Percentiles rank a stretch among this genome's conserved stretches.
Evolutionary conservation across 1,140 invertebrate species (phyloP).

Genomic region (Heliconius nattereri): DNA sequence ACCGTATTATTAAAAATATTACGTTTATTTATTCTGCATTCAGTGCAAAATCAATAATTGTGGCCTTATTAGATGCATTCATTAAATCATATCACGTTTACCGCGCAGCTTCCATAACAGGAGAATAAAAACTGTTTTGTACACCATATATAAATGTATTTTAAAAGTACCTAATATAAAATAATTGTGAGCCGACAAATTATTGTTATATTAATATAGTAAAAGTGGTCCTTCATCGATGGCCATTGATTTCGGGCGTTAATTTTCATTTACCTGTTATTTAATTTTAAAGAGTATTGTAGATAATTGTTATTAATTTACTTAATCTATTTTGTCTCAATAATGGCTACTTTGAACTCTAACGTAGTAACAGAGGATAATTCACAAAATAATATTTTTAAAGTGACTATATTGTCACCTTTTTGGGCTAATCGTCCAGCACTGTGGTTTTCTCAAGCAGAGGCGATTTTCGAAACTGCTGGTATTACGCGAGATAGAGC

Average conservation of each 20-base stretch:
- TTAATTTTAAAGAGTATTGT: neutral
- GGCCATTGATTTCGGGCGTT: neutral
- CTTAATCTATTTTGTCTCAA: neutral
- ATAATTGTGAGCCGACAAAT: no score
- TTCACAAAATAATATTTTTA: neutral
- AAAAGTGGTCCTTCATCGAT: neutral
- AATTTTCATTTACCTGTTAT: neutral
- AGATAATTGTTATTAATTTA: neutral
- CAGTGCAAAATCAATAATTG: neutral
- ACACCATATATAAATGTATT: no score
- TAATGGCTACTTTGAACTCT: slow-evolving; percentile 6
- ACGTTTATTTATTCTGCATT: neutral
- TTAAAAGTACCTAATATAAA: no score
- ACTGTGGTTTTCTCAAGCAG: neutral
- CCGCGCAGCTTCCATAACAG: neutral
- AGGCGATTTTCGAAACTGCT: slow-evolving; percentile 4
- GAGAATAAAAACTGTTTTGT: neutral
- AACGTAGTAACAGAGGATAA: neutral
- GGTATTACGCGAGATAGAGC: neutral
- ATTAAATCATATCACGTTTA: neutral
- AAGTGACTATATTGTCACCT: neutral
- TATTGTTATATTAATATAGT: no score
- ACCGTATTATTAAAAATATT: neutral
- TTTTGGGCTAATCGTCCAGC: neutral
- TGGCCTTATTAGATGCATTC: no score